Conservation (phyloP, 2,113 vertebrate genomes). For the Pyxicephalus adspersus region DNA sequence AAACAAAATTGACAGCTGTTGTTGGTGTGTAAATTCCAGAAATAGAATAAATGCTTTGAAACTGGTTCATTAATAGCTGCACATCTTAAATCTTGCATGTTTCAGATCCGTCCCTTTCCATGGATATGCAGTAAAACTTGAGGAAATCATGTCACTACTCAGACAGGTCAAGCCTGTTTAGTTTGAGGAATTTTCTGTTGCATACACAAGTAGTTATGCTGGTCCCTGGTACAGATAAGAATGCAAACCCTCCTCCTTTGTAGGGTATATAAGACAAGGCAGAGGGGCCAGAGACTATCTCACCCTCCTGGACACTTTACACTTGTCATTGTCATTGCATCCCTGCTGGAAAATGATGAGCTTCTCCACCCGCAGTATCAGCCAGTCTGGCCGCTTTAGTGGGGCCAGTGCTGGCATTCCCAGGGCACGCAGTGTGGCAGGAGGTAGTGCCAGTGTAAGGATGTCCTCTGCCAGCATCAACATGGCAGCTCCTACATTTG, state of each 20-base stretch:
- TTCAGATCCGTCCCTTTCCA: too few relatives aligned
- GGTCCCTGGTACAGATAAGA: neutral
- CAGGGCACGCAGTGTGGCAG: slow-evolving; percentile 70
- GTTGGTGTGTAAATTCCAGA: too few relatives aligned
- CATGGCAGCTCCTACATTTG: slow-evolving; percentile 9
- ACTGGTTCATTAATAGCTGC: too few relatives aligned
- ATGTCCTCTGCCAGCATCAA: slow-evolving; percentile 68
- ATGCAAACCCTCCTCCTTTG: slow-evolving; percentile 13
- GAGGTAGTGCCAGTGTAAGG: slow-evolving; percentile 60
- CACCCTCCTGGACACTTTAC: neutral
- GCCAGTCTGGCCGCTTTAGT: slow-evolving; percentile 40
- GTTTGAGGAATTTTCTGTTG: slow-evolving; percentile 26
- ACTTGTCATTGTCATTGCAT: neutral
- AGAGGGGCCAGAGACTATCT: slow-evolving; percentile 2
- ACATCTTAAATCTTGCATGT: too few relatives aligned
- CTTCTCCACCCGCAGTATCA: slow-evolving; percentile 42
- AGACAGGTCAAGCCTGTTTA: slow-evolving; percentile 31
- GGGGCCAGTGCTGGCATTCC: neutral
- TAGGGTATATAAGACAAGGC: slow-evolving; percentile 28
- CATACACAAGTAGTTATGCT: slow-evolving; percentile 27
- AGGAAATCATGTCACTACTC: slow-evolving; percentile 20
- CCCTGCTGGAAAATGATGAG: slow-evolving; percentile 11
- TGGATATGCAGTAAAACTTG: neutral
- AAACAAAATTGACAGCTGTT: too few relatives aligned
- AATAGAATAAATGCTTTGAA: too few relatives aligned